Evolutionary conservation across 2,113 vertebrate genomes (phyloP).

Genomic region (Polyodon spathula): DNA sequence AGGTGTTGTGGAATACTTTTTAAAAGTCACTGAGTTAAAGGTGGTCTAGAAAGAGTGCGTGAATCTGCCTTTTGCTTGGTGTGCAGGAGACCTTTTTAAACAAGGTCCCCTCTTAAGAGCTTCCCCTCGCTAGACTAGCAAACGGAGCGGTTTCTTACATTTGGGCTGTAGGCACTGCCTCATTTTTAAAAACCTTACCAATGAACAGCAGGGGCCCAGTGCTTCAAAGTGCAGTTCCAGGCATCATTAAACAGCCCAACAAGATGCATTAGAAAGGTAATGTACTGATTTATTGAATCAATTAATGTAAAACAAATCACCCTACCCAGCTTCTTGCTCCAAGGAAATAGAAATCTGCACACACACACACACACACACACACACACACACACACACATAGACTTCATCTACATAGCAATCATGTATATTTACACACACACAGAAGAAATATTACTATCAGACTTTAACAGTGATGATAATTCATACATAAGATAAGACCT

Average conservation of each 20-base stretch:
- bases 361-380: constrained; percentile 2
- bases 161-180: constrained; percentile 5
- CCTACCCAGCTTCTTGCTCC: constrained; percentile 22
- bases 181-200: constrained; percentile 12
- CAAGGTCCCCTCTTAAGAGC: too few relatives aligned
- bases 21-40: too few relatives aligned
- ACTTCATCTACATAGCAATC: too few relatives aligned
- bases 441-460: background rate
- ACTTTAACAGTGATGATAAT: background rate
- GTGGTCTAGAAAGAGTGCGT: too few relatives aligned
- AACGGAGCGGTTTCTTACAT: too few relatives aligned
- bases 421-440: too few relatives aligned
- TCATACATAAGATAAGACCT: too few relatives aligned
- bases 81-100: too few relatives aligned
- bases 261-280: constrained; percentile 40
- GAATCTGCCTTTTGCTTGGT: too few relatives aligned
- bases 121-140: too few relatives aligned
- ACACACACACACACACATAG: background rate
- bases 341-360: constrained; percentile 24
- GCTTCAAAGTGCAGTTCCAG: constrained; percentile 3
- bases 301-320: constrained; percentile 61
- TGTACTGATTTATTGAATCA: constrained; percentile 59
- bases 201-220: constrained; percentile 15
- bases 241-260: constrained; percentile 17
- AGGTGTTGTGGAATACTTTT: too few relatives aligned